phyloP scores from a whole-genome alignment of 30 jellyfish, hydroid and myxozoan genomes.

The Rhopilema esculentum region DNA sequence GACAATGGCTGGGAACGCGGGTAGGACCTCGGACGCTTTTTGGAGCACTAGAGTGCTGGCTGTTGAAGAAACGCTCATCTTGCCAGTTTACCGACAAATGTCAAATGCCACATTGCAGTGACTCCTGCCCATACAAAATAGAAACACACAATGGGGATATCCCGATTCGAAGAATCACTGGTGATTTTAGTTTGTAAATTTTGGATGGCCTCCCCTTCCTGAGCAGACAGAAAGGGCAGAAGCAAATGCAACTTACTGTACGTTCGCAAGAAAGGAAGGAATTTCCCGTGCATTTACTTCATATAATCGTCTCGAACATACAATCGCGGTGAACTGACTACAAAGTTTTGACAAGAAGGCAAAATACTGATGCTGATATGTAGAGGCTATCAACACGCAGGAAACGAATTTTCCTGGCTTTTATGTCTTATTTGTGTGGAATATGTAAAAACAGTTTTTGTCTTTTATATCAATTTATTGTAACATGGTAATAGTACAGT shows the following conservation, averaged over 20 bases:
- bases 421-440: background rate
- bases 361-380: too few relatives aligned
- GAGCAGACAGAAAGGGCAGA: background rate
- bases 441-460: background rate
- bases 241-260: background rate
- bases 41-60: conserved; percentile 72
- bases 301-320: background rate
- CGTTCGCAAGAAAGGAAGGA: background rate
- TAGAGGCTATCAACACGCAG: background rate
- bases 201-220: background rate
- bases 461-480: background rate
- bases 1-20: conserved; percentile 67
- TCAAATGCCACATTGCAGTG: conserved; percentile 62
- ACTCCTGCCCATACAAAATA: conserved; percentile 33
- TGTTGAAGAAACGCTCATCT: background rate
- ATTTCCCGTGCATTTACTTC: background rate
- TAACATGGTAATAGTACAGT: background rate
- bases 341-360: too few relatives aligned
- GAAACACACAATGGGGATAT: conserved; percentile 55
- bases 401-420: background rate
- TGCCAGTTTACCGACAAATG: conserved; percentile 57
- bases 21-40: conserved; percentile 38
- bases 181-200: background rate
- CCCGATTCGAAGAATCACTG: conserved; percentile 26
- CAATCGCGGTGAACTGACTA: background rate